phyloP scores from a whole-genome alignment of 2,113 vertebrate genomes.

The Speoplatyrhinus poulsoni region DNA sequence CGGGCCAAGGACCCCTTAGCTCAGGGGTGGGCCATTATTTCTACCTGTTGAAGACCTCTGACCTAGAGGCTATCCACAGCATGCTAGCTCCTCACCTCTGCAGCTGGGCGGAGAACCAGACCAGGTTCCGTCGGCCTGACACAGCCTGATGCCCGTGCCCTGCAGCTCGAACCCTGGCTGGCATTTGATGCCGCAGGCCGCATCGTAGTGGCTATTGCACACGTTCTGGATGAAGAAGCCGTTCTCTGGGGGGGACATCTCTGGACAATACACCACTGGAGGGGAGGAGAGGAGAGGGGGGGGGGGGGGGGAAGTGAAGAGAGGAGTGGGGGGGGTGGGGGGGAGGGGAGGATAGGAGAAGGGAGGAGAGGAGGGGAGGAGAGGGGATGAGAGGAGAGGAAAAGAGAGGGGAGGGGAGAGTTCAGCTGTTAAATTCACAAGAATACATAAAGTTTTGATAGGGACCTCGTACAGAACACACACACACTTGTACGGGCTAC shows the following conservation, averaged over 20 bases:
- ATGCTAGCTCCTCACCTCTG: constrained; percentile 77
- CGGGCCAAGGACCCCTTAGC: too few species aligned
- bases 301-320: neutral
- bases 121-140: constrained; percentile 89
- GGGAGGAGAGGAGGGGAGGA: neutral
- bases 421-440: neutral
- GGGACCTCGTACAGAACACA: neutral
- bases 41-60: too few species aligned
- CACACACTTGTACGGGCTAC: neutral
- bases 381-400: constrained; percentile 5
- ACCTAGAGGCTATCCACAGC: neutral
- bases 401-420: neutral
- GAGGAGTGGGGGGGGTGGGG: neutral
- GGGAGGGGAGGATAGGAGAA: too few species aligned
- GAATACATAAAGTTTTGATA: neutral
- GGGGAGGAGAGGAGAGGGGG: neutral
- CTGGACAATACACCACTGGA: constrained; percentile 87
- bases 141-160: constrained; percentile 89
- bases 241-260: constrained; percentile 86
- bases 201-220: constrained; percentile 92
- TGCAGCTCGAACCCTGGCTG: constrained; percentile 88
- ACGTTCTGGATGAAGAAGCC: constrained; percentile 93
- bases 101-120: constrained; percentile 86
- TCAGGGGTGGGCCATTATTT: too few species aligned
- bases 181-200: constrained; percentile 92